These are phyloP conservation scores for Pollenia griseotomentosa DNA, from an alignment of 2,888 invertebrate genomes.

Conservation along the genomic window DNA sequence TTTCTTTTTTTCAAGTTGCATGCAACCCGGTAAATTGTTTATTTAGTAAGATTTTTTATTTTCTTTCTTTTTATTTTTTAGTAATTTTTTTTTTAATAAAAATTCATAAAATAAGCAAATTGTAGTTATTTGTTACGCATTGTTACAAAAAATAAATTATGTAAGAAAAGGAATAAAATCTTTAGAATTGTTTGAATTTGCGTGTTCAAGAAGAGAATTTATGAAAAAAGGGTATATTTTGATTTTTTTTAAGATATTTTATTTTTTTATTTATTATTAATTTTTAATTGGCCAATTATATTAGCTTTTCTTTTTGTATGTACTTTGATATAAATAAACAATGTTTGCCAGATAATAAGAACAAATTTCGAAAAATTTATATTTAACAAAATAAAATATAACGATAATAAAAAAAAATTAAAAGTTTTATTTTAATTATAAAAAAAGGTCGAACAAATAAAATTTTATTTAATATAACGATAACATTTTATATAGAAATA, in stretches of 20 bases:
- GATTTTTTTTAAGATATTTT: neutral
- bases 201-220: conserved; percentile 32
- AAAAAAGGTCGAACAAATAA: too few relatives aligned
- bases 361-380: too few relatives aligned
- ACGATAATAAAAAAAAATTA: too few relatives aligned
- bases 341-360: too few relatives aligned
- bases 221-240: neutral
- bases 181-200: conserved; percentile 41
- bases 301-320: neutral
- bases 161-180: conserved; percentile 1
- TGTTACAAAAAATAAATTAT: conserved; percentile 37
- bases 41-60: conserved; percentile 49
- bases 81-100: conserved; percentile 24
- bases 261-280: neutral
- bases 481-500: too few relatives aligned
- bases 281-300: neutral
- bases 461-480: too few relatives aligned
- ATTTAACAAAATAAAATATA: too few relatives aligned
- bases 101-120: conserved; percentile 42
- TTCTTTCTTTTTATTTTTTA: conserved; percentile 27
- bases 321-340: too few relatives aligned
- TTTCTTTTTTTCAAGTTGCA: conserved; percentile 32
- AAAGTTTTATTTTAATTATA: too few relatives aligned
- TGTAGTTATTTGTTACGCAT: conserved; percentile 48
- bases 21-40: conserved; percentile 42